phyloP scores from a whole-genome alignment of 2,113 vertebrate genomes.

The Sporophila hypoxantha region DNA sequence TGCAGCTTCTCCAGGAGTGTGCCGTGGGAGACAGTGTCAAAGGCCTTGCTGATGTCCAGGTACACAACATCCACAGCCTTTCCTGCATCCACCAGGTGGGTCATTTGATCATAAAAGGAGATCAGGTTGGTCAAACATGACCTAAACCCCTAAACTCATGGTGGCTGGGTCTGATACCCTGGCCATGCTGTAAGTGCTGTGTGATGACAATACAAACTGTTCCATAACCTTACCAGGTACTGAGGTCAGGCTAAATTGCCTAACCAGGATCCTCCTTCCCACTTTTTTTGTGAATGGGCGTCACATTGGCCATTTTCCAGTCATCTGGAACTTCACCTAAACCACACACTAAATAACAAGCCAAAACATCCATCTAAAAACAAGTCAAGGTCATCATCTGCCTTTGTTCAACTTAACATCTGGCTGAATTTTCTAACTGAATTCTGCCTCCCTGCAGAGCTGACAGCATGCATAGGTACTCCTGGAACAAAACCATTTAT shows the following conservation, averaged over 20 bases:
- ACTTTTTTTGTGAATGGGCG: not conserved
- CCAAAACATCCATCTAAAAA: not conserved
- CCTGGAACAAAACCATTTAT: not conserved
- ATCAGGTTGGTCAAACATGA: not conserved
- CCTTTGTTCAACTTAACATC: not conserved
- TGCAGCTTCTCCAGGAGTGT: not conserved
- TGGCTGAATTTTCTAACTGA: not conserved
- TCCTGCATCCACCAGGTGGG: not conserved
- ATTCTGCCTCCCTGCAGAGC: not conserved
- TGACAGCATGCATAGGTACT: fast-evolving
- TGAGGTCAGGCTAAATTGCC: not conserved
- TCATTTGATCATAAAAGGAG: not conserved
- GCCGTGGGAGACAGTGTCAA: not conserved
- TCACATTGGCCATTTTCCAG: not conserved
- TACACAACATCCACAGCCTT: not conserved
- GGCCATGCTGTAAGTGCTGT: not conserved
- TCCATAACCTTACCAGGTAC: not conserved
- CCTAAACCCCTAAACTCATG: not conserved
- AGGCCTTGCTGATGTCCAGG: not conserved
- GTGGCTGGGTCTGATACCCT: not conserved
- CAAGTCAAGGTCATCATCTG: not conserved
- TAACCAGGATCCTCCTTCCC: not conserved
- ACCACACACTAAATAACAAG: not conserved
- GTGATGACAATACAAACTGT: not conserved
- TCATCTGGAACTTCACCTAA: not conserved